Percentiles rank a stretch among this genome's conserved stretches.
These are phyloP conservation scores for Metellina segmentata DNA, from an alignment of 2,888 invertebrate species.

Conservation along the genomic window DNA sequence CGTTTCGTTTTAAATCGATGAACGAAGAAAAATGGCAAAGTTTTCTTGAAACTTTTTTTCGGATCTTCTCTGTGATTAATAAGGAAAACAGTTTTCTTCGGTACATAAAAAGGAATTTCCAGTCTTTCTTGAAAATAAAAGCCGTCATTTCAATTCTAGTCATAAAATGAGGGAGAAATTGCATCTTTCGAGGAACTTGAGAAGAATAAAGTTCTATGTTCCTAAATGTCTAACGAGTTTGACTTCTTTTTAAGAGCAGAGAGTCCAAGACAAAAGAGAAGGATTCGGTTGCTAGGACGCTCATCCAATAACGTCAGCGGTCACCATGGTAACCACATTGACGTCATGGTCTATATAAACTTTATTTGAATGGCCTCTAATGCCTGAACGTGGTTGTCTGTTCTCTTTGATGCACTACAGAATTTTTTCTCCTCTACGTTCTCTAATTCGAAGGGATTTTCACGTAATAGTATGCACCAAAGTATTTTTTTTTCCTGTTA, in stretches of 20 bases:
- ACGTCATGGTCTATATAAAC: slow-evolving; percentile 69
- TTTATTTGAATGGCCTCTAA: slow-evolving; percentile 68
- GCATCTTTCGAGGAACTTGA: background rate
- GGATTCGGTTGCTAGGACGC: slow-evolving; percentile 58
- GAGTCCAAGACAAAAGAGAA: slow-evolving; percentile 44
- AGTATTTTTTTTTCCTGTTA: background rate
- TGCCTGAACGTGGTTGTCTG: slow-evolving; percentile 36
- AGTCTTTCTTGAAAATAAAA: background rate
- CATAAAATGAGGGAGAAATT: slow-evolving; percentile 11
- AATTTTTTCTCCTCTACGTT: background rate
- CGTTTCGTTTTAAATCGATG: no score
- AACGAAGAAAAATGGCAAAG: no score
- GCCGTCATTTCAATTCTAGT: background rate
- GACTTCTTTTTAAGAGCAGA: slow-evolving; percentile 11
- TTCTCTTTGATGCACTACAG: slow-evolving; percentile 21
- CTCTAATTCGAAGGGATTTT: slow-evolving; percentile 1
- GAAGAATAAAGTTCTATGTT: slow-evolving; percentile 40
- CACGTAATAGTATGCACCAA: background rate
- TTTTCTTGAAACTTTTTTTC: background rate
- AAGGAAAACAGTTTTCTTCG: background rate
- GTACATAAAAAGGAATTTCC: background rate
- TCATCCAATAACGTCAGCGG: slow-evolving; percentile 64
- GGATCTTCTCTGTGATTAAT: background rate
- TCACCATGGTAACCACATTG: slow-evolving; percentile 63
- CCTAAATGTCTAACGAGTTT: slow-evolving; percentile 57